phyloP scores from a whole-genome alignment of 2,113 vertebrate genomes.

The Epinephelus lanceolatus region DNA sequence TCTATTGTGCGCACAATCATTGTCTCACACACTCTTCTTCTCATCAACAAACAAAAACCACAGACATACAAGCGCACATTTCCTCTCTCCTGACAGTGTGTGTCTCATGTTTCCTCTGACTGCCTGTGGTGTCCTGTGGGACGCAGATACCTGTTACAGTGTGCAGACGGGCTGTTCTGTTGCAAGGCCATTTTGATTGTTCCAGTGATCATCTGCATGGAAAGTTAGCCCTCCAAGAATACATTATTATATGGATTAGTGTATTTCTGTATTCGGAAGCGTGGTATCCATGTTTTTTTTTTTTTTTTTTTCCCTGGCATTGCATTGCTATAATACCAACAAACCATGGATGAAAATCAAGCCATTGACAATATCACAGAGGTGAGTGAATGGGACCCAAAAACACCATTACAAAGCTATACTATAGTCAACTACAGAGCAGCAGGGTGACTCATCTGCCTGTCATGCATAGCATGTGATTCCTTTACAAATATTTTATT shows the following conservation, averaged over 20 bases:
- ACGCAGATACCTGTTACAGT: conserved; percentile 12
- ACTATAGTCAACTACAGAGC: not conserved
- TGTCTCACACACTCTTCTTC: conserved; percentile 21
- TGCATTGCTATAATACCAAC: not conserved
- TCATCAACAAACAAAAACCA: conserved; percentile 36
- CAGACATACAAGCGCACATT: conserved; percentile 21
- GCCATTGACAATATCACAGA: not conserved
- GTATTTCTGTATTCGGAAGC: not conserved
- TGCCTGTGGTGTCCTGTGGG: conserved; percentile 31
- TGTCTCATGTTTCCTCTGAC: conserved; percentile 48
- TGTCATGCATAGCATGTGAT: not conserved
- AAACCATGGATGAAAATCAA: not conserved
- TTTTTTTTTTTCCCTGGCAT: too few species aligned
- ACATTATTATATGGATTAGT: not conserved
- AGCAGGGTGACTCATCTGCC: not conserved
- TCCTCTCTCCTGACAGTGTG: conserved; percentile 16
- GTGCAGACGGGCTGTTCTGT: conserved; percentile 2
- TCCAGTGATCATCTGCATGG: not conserved
- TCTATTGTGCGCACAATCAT: conserved; percentile 29
- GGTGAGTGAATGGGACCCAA: too few species aligned
- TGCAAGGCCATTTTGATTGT: conserved; percentile 9
- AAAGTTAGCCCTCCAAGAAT: conserved; percentile 24
- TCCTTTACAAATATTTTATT: not conserved
- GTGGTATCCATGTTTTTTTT: not conserved
- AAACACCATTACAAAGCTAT: not conserved